Evolutionary conservation across 2,888 invertebrate genomes (phyloP).

Genomic region (Proisotoma minuta): DNA sequence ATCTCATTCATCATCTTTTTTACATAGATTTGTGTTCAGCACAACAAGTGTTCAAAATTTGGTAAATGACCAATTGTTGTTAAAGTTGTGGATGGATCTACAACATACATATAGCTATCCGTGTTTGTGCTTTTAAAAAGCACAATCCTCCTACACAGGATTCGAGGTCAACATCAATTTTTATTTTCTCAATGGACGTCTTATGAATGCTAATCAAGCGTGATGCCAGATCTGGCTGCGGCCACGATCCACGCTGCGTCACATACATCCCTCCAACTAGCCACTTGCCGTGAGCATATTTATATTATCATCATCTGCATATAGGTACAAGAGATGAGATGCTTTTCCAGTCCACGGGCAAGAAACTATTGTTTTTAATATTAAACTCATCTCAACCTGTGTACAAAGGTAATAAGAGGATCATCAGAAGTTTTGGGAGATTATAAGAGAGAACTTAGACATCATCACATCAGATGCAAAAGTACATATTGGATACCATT

Average conservation of each 20-base stretch:
- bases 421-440: background rate
- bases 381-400: background rate
- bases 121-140: too few species aligned
- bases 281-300: too few species aligned
- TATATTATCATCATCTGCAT: too few species aligned
- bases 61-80: too few species aligned
- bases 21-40: too few species aligned
- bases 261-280: too few species aligned
- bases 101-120: too few species aligned
- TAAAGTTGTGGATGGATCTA: too few species aligned
- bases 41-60: too few species aligned
- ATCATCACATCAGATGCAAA: background rate
- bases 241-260: too few species aligned
- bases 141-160: conserved; percentile 18
- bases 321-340: too few species aligned
- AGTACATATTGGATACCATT: background rate
- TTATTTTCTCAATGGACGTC: conserved; percentile 39
- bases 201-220: conserved; percentile 43
- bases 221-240: conserved; percentile 22
- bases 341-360: conserved; percentile 1
- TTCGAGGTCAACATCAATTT: conserved; percentile 42
- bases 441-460: background rate
- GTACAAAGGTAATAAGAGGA: background rate
- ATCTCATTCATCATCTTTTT: too few species aligned
- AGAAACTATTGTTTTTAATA: background rate